phyloP scores from a whole-genome alignment of 2,888 invertebrate genomes.

The Lepidochrysops patricia region DNA sequence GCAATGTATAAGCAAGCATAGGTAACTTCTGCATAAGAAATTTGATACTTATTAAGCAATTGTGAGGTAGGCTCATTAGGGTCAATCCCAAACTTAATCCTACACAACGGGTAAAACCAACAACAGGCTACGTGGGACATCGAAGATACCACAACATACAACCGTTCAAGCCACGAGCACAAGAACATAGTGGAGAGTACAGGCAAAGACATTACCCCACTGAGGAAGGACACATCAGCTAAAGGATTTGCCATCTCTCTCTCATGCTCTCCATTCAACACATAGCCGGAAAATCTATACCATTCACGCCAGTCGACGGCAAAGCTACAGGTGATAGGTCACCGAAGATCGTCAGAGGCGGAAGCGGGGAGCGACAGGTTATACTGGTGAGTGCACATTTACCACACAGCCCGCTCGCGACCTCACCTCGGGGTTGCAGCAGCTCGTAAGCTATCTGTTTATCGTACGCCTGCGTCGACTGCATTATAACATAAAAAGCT shows the following conservation, averaged over 20 bases:
- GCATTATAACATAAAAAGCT: slow-evolving; percentile 67
- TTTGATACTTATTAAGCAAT: too few relatives aligned
- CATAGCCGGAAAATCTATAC: slow-evolving; percentile 2
- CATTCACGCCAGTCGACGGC: slow-evolving; percentile 18
- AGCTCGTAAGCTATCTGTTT: slow-evolving; percentile 60
- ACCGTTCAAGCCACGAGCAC: slow-evolving; percentile 1
- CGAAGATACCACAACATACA: slow-evolving; percentile 10
- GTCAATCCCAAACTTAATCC: slow-evolving; percentile 9
- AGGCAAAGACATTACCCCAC: slow-evolving; percentile 6
- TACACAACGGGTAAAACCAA: slow-evolving; percentile 3
- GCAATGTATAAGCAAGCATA: too few relatives aligned
- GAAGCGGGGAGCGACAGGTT: slow-evolving; percentile 26
- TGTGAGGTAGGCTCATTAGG: too few relatives aligned
- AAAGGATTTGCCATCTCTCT: not conserved
- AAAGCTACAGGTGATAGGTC: slow-evolving; percentile 25
- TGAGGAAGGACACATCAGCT: slow-evolving; percentile 3
- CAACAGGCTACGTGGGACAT: slow-evolving; percentile 16
- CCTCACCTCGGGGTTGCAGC: slow-evolving; percentile 66
- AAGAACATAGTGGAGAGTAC: not conserved
- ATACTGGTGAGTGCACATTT: slow-evolving; percentile 23
- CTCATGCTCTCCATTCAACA: slow-evolving; percentile 3
- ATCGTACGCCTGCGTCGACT: slow-evolving; percentile 46
- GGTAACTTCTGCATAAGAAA: too few relatives aligned
- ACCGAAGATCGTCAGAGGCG: slow-evolving; percentile 21
- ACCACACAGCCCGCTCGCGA: slow-evolving; percentile 33